A percentile compares a stretch with the other conserved stretches of the same genome.
phyloP scores from a whole-genome alignment of 2,113 vertebrate species.

The Malurus cyaneus region DNA sequence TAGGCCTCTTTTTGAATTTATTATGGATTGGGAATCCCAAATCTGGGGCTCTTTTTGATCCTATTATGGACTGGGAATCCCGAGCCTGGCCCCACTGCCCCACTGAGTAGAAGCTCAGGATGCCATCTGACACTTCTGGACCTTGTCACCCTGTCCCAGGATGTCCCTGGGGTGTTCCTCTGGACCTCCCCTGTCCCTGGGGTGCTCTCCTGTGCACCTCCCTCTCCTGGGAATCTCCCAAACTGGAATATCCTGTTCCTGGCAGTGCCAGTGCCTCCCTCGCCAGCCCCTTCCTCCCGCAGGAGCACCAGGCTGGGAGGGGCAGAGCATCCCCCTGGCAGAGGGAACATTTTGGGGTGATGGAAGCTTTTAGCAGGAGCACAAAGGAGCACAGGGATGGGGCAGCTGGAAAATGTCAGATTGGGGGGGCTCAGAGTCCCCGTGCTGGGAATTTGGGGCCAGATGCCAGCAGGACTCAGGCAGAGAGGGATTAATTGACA shows the following conservation, averaged over 20 bases:
- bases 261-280: neutral
- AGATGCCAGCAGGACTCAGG: conserved; percentile 1
- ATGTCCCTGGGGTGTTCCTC: too few species aligned
- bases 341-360: neutral
- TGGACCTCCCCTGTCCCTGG: too few species aligned
- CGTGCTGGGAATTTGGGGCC: neutral
- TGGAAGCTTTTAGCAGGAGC: neutral
- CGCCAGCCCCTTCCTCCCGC: neutral
- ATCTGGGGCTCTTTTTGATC: too few species aligned
- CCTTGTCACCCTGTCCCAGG: neutral
- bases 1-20: too few species aligned
- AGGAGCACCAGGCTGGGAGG: neutral
- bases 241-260: neutral
- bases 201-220: too few species aligned
- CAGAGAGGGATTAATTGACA: conserved; percentile 60
- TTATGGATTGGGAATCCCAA: too few species aligned
- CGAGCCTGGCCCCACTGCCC: neutral
- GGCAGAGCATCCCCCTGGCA: neutral
- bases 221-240: accelerated
- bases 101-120: neutral
- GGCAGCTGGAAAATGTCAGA: conserved; percentile 16
- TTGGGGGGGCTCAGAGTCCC: conserved; percentile 25
- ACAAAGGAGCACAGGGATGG: neutral
- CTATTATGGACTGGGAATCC: neutral
- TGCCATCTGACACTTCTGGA: neutral